Base-by-base conservation (phyloP, 2,797 vertebrate genomes). In the Myotis vivesi region DNA sequence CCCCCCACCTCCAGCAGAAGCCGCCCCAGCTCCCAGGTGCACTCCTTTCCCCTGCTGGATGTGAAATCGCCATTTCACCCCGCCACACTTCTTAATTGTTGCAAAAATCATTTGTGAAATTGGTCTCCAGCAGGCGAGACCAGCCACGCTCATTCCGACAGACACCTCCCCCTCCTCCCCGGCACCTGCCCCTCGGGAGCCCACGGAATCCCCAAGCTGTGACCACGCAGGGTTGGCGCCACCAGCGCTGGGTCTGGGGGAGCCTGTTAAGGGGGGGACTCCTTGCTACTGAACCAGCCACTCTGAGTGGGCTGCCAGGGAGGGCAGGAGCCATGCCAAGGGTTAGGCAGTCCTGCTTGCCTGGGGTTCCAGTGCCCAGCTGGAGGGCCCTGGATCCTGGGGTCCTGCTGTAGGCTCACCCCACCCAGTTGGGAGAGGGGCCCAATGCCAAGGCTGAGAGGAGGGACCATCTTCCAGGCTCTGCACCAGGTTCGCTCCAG, bases 21-120 rank as follows among this genome's bases (percentile, higher is more conserved):
- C 98, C 96, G 97, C 97, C 97, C 97, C 97, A 97, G 97, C 53
- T 98, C 97, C 97, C 98, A 98, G 98, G 98, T 99, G 98, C 98
- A 98, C 98, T 98, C 98, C 97, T 98, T 98, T 98, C 98, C 98
- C 97, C 98, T 98, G 98, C 98, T 94, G 93, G 98, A 99, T 99
- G 99, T 99, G 99, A 99, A 99, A 99, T 99, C 96, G 99, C 99
- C 99, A 99, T 99, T 99, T 99, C 99, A 99, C 99, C 99, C 99
- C 97, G 98, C 98, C 99, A 99, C 99, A 99, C 98, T 99, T 98
- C 98, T 98, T 99, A 99, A 99, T 99, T 99, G 99, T 99, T 99
- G 98, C 98, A 98, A 99, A 99, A 99, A 99, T 99, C 99, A 99
- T 99, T 99, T 99, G 99, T 99, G 99, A 99, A 99, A 99, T 99